Base-by-base conservation (phyloP, 2,888 invertebrate species). In the Melinopterus prodromus region DNA sequence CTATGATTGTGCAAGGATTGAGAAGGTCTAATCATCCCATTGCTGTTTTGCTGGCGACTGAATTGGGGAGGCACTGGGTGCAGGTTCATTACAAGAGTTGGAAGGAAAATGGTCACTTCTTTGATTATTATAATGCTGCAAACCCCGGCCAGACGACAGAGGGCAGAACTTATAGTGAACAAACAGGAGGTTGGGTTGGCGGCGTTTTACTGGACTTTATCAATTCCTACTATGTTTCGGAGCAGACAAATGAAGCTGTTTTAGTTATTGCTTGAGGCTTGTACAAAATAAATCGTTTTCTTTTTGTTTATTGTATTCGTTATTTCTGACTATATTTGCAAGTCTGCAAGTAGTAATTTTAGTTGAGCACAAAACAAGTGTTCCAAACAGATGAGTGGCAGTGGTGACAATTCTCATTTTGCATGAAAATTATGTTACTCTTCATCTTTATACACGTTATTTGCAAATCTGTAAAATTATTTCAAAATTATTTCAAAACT, bases 61-160 rank as follows among this genome's bases (percentile, higher is more conserved):
- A 92, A 72, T 89, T 96, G 35, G 94, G 95, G 0, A 90, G 92
- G 81, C 91, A 91, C 70, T 96, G 96, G 95, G 90, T 95, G 1
- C 89, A 92, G 35, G 91, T 93, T 4, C 94, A 94, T 86, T 91
- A 91, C 85, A 91, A 91, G 84, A 94, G 94, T 0, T 95, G 91
- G 87, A 88, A 89, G 16, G 90, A 91, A 12, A 91, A 89, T 15
- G 88, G 91, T 77, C 91, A 91, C 80, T 95, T 96, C 94, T 95
- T 93, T 87, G 95, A 96, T 86, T 93, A 93, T 82, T 95, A 95
- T 84, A 93, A 94, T 84, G 94, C 93, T 0, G 90, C 92, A 76
- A 87, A 89, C 1, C 91, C 92, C 0, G 96, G 95, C 0, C 89
- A 91, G 77, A 91, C 92, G 53, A 96, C 96, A 0, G 93, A 81